A percentile compares a stretch with the other conserved stretches of the same genome.
Conservation (phyloP, 2,888 invertebrate genomes). For the Ryuthela nishihirai region DNA sequence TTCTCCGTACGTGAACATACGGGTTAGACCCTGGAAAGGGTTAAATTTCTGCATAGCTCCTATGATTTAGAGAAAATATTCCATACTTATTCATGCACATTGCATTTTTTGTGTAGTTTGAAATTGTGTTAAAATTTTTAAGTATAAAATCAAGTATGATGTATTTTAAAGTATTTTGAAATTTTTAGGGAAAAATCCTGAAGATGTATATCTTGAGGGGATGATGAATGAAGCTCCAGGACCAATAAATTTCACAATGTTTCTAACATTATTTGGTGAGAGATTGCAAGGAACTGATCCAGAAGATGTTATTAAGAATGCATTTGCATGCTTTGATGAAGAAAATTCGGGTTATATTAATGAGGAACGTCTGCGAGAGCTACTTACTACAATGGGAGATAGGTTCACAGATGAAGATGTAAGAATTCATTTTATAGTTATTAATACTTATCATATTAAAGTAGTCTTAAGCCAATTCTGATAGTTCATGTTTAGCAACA, state of each 20-base stretch:
- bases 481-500: no score
- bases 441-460: no score
- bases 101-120: no score
- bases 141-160: no score
- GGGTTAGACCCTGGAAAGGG: no score
- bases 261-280: constrained; percentile 96
- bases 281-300: constrained; percentile 98
- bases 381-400: constrained; percentile 97
- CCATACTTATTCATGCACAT: no score
- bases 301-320: constrained; percentile 98
- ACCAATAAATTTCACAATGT: constrained; percentile 99
- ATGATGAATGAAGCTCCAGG: constrained; percentile 99
- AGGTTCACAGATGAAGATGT: constrained; percentile 83
- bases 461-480: no score
- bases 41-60: no score
- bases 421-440: constrained; percentile 38
- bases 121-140: no score
- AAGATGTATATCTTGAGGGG: constrained; percentile 89
- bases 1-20: no score
- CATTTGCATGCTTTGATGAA: constrained; percentile 98
- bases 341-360: constrained; percentile 87
- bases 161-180: neutral
- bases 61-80: no score
- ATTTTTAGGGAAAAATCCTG: constrained; percentile 81
- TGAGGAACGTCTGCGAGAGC: constrained; percentile 90